Base-by-base conservation (phyloP, 23 tunicate species). In the Halocynthia aurantium region DNA sequence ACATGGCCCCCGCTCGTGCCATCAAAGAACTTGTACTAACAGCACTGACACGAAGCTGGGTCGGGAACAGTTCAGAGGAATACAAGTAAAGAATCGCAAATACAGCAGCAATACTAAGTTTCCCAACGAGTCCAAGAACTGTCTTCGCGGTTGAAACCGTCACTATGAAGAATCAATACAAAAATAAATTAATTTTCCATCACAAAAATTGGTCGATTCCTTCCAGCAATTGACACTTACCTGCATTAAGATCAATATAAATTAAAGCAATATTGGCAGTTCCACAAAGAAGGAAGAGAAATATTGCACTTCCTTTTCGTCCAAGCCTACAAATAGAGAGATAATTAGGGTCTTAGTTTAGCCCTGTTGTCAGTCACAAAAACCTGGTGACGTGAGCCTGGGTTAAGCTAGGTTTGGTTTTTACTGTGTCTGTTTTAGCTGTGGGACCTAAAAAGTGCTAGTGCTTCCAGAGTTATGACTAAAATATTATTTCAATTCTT, bases 1-100 rank as follows among this genome's bases (percentile, higher is more conserved):
- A 57, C 10, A 91, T 82, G 8, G 88, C 90, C 13, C 97, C 97
- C 6, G 85, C 58, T 62, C 97, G 63, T 15, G 88, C 90, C 21
- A 77, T 55, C 10, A 76, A 81, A 50, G 87, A 82, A 10, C 77
- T 60, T 6, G 72, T 52, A 13, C 81, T 83, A 15, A 91, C 40
- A 15, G 88, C 82, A 10, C 85, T 74, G 7, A 84, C 21, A 51
- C 97, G 81, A 9, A 91, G 74, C 6, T 85, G 85, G 22, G 97
- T 85, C 0, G 97, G 97, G 57, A 85, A 91, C 5, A 91, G 70
- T 76, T 91, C 97, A 15, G 84, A 56, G 12, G 76, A 49, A 55
- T 85, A 91, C 18, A 91, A 71, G 55, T 84, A 91, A 8, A 91
- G 52, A 19, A 91, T 71, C 6, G 82, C 50, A 63, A 91, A 91